Evolutionary conservation across 2,113 vertebrate species (phyloP).

Genomic region (Lampris incognitus): DNA sequence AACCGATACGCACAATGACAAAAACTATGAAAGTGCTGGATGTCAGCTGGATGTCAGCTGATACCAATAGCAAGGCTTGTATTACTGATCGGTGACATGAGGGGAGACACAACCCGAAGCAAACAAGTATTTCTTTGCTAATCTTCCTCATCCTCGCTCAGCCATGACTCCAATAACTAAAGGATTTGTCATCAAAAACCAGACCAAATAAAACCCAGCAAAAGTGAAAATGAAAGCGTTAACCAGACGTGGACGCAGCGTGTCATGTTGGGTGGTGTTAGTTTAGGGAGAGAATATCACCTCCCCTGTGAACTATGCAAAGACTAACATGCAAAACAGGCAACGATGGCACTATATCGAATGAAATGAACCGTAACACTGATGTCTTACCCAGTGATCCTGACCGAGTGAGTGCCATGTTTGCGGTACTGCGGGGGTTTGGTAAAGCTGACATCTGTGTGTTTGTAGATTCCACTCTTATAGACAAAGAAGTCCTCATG

Average conservation of each 20-base stretch:
- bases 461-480: slow-evolving; percentile 90
- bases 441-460: slow-evolving; percentile 86
- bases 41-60: too few relatives aligned
- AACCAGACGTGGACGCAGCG: not conserved
- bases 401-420: slow-evolving; percentile 94
- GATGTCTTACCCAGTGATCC: slow-evolving; percentile 90
- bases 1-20: too few relatives aligned
- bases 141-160: not conserved
- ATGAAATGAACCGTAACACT: not conserved
- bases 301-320: not conserved
- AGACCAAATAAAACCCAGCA: not conserved
- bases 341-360: not conserved
- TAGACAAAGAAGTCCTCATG: slow-evolving; percentile 98
- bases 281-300: not conserved
- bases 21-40: too few relatives aligned
- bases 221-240: not conserved
- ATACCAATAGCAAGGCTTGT: not conserved
- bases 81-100: not conserved
- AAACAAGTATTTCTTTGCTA: not conserved
- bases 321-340: not conserved
- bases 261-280: slow-evolving; percentile 3
- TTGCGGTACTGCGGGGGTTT: slow-evolving; percentile 85
- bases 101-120: not conserved
- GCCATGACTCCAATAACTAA: not conserved
- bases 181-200: slow-evolving; percentile 6